Conservation (phyloP, 2,888 invertebrate species). For the Patella ulyssiponensis region DNA sequence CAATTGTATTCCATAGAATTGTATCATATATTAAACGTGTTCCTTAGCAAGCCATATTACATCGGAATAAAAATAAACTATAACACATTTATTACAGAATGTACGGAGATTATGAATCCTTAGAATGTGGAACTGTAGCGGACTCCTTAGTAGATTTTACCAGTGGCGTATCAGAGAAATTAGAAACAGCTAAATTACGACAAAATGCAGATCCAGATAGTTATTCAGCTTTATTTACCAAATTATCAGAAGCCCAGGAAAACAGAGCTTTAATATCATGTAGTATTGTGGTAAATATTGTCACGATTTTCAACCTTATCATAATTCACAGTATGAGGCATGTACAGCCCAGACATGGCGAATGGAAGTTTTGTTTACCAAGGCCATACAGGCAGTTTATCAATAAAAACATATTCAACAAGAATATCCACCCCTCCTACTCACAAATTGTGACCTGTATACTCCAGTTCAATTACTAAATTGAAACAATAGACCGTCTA, state of each 20-base stretch:
- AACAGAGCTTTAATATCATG: constrained; percentile 77
- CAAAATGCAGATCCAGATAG: constrained; percentile 45
- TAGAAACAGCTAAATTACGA: constrained; percentile 61
- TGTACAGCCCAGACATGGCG: too few relatives aligned
- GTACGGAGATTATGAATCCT: constrained; percentile 76
- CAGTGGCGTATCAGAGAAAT: constrained; percentile 77
- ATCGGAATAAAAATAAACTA: not conserved
- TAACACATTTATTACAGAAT: constrained; percentile 62
- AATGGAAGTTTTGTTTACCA: too few relatives aligned
- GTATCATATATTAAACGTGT: too few relatives aligned
- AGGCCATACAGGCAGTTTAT: too few relatives aligned
- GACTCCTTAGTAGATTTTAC: constrained; percentile 78
- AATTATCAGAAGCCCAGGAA: constrained; percentile 73
- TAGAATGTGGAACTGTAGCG: constrained; percentile 75
- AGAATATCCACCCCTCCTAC: too few relatives aligned
- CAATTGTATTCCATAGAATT: too few relatives aligned
- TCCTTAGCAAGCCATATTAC: not conserved
- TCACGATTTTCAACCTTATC: not conserved
- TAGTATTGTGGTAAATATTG: constrained; percentile 74
- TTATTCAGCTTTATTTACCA: constrained; percentile 72
- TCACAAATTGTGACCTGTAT: too few relatives aligned
- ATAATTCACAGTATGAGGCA: not conserved
- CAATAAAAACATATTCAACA: too few relatives aligned
- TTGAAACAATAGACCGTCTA: too few relatives aligned
- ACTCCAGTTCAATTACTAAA: too few relatives aligned